Evolutionary conservation across 2,113 vertebrate genomes (phyloP).

Genomic region (Riparia riparia): DNA sequence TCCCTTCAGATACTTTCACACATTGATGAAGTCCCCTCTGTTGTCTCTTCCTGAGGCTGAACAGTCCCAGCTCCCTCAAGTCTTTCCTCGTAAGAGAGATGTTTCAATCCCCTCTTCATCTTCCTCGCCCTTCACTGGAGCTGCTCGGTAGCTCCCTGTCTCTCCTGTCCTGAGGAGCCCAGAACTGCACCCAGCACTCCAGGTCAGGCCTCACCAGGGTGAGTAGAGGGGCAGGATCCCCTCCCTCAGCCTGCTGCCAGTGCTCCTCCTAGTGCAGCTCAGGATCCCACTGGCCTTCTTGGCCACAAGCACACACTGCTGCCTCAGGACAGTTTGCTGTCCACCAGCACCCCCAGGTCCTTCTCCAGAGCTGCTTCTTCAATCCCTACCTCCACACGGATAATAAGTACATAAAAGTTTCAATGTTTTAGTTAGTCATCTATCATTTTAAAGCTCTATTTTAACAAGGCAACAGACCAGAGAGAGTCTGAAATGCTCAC

Average conservation of each 20-base stretch:
- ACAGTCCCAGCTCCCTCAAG: not conserved
- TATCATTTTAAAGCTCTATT: not conserved
- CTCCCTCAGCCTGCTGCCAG: rapidly evolving
- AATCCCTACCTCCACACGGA: not conserved
- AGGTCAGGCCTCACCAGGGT: not conserved
- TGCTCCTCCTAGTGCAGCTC: not conserved
- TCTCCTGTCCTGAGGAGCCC: rapidly evolving
- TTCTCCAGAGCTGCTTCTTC: not conserved
- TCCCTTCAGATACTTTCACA: not conserved
- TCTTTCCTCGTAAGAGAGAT: rapidly evolving
- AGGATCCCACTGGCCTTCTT: not conserved
- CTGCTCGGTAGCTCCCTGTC: rapidly evolving
- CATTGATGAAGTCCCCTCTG: not conserved
- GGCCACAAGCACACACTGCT: not conserved
- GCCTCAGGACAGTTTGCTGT: not conserved
- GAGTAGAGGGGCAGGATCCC: not conserved
- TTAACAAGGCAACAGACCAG: not conserved
- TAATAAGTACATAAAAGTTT: not conserved
- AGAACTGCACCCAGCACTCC: not conserved
- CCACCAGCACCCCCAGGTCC: rapidly evolving
- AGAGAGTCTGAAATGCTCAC: not conserved
- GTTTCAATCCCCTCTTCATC: not conserved
- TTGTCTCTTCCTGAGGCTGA: not conserved
- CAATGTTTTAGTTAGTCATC: not conserved
- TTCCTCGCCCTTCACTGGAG: rapidly evolving